Percentiles rank a stretch among this genome's conserved stretches.
phyloP scores from a whole-genome alignment of 2,797 vertebrate species.

The Dicrostonyx torquatus region DNA sequence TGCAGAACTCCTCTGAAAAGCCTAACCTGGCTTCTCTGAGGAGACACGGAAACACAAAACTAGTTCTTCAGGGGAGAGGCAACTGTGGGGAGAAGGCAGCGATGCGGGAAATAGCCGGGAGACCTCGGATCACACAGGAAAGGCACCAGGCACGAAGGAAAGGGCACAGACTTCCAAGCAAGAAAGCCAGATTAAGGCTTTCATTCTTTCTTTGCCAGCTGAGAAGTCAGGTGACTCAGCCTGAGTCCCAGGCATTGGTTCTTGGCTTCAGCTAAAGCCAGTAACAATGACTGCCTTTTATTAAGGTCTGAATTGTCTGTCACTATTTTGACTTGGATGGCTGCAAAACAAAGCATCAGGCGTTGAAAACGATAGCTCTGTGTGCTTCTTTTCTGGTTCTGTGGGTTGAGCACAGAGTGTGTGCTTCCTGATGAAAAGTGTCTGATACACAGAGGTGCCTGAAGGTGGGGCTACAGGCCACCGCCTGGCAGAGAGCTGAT shows the following conservation, averaged over 20 bases:
- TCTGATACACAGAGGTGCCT: not conserved
- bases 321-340: not conserved
- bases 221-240: not conserved
- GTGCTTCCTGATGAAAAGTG: not conserved
- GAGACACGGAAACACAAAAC: too few relatives aligned
- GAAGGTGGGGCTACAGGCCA: not conserved
- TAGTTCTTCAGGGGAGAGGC: not conserved
- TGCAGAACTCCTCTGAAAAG: not conserved
- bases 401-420: too few relatives aligned
- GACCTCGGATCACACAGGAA: not conserved
- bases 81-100: not conserved
- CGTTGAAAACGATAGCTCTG: not conserved
- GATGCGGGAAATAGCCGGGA: not conserved
- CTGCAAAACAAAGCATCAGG: not conserved
- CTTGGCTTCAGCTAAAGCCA: not conserved
- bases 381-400: not conserved
- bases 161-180: not conserved
- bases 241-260: not conserved
- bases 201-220: not conserved
- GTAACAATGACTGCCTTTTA: not conserved
- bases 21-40: not conserved
- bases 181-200: not conserved
- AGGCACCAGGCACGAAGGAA: not conserved
- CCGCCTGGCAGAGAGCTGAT: not conserved
- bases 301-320: not conserved